phyloP scores from a whole-genome alignment of 2,888 invertebrate species.

The Seira sanloemensis region DNA sequence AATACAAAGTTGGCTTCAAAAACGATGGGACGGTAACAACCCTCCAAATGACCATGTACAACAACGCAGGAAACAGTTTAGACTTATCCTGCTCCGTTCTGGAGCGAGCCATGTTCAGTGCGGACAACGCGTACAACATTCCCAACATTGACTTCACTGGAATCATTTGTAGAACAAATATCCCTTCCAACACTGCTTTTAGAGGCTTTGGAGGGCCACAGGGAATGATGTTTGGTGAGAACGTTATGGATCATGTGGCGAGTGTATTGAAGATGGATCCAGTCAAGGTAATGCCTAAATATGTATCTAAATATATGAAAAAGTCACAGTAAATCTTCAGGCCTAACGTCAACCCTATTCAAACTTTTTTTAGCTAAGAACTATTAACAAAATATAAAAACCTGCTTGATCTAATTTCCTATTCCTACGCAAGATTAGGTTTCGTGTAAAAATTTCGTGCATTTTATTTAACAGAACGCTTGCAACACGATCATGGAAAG shows the following conservation, averaged over 20 bases:
- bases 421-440: too few relatives aligned
- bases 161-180: constrained; percentile 89
- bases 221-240: constrained; percentile 90
- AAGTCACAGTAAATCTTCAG: too few relatives aligned
- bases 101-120: constrained; percentile 73
- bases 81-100: too few relatives aligned
- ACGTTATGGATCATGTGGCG: constrained; percentile 83
- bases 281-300: too few relatives aligned
- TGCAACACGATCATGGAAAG: constrained; percentile 85
- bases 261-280: constrained; percentile 81
- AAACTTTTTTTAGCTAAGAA: too few relatives aligned
- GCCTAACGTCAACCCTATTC: too few relatives aligned
- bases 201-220: constrained; percentile 94
- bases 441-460: constrained; percentile 1
- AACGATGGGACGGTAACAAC: too few relatives aligned
- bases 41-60: too few relatives aligned
- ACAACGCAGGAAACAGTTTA: too few relatives aligned
- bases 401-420: background rate
- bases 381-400: background rate
- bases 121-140: constrained; percentile 85
- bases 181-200: constrained; percentile 94
- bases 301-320: too few relatives aligned
- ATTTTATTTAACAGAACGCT: constrained; percentile 82
- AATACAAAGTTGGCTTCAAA: too few relatives aligned
- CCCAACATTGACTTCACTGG: constrained; percentile 63